phyloP scores from a whole-genome alignment of 2,888 invertebrate genomes.

The Colostygia pectinataria region DNA sequence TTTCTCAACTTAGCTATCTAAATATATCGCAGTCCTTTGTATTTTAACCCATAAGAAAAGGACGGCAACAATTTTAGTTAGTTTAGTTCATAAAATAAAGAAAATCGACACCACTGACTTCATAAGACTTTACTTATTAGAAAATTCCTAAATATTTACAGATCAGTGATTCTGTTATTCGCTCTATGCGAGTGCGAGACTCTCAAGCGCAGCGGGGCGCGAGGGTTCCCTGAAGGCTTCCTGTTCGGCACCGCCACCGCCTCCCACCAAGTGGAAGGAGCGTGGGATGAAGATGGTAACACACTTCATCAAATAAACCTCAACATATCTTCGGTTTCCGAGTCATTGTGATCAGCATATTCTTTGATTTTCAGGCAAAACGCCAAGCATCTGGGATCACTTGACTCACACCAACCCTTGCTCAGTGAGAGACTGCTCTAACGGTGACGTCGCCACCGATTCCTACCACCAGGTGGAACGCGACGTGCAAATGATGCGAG shows the following conservation, averaged over 20 bases:
- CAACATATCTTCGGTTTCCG: too few species aligned
- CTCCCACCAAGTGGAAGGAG: conserved; percentile 80
- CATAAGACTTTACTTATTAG: too few species aligned
- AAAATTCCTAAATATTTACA: neutral
- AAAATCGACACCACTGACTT: too few species aligned
- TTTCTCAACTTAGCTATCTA: too few species aligned
- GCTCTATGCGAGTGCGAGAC: conserved; percentile 7
- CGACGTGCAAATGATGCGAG: conserved; percentile 65
- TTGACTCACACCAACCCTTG: conserved; percentile 72
- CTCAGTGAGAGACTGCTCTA: conserved; percentile 74
- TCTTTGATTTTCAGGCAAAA: conserved; percentile 61
- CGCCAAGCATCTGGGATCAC: conserved; percentile 84
- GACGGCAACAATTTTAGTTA: too few species aligned
- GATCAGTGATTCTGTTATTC: conserved; percentile 1
- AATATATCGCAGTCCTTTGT: too few species aligned
- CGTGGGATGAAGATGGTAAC: conserved; percentile 76
- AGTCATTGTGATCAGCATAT: too few species aligned
- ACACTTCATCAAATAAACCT: neutral
- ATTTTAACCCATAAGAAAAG: too few species aligned
- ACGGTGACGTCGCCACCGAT: conserved; percentile 82
- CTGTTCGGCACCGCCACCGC: conserved; percentile 60
- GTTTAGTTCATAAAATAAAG: too few species aligned
- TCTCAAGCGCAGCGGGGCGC: conserved; percentile 22
- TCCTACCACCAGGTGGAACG: conserved; percentile 82
- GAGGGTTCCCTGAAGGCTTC: conserved; percentile 50